A percentile compares a stretch with the other conserved stretches of the same genome.
These are phyloP conservation scores for Anthonomus grandis DNA, from an alignment of 1,140 invertebrate species.

Conservation along the genomic window DNA sequence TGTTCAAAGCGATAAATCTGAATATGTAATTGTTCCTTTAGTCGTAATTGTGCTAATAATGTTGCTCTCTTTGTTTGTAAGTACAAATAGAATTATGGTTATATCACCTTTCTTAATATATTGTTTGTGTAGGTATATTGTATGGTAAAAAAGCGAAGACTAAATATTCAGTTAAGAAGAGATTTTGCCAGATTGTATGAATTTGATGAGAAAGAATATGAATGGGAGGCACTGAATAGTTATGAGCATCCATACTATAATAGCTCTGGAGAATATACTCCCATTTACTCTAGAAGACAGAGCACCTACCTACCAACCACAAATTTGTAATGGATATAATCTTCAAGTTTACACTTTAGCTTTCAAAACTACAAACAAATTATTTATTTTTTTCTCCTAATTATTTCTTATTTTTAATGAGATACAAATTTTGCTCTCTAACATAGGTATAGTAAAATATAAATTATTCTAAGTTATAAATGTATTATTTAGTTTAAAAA, in stretches of 20 bases:
- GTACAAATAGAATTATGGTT: constrained; percentile 5
- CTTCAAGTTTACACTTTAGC: too few relatives aligned
- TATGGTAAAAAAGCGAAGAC: constrained; percentile 35
- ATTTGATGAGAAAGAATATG: constrained; percentile 39
- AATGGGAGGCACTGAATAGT: constrained; percentile 37
- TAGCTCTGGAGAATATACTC: constrained; percentile 3
- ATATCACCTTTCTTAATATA: neutral
- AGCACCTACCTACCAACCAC: constrained; percentile 9
- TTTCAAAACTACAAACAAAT: too few relatives aligned
- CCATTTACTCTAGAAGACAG: neutral
- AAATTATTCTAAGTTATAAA: too few relatives aligned
- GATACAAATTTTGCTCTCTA: too few relatives aligned
- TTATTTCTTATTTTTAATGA: too few relatives aligned
- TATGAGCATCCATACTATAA: constrained; percentile 25
- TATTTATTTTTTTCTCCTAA: too few relatives aligned
- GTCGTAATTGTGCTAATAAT: constrained; percentile 36
- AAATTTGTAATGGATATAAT: constrained; percentile 16
- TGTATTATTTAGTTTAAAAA: too few relatives aligned
- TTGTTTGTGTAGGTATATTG: constrained; percentile 33
- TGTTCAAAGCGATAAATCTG: constrained; percentile 26
- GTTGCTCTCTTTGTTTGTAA: constrained; percentile 35
- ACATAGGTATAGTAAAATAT: too few relatives aligned
- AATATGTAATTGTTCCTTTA: constrained; percentile 37
- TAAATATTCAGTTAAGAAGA: constrained; percentile 24
- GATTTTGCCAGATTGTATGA: constrained; percentile 36